These are phyloP conservation scores for Oscheius sp. DNA, from an alignment of 2,888 invertebrate genomes.

Conservation along the genomic window DNA sequence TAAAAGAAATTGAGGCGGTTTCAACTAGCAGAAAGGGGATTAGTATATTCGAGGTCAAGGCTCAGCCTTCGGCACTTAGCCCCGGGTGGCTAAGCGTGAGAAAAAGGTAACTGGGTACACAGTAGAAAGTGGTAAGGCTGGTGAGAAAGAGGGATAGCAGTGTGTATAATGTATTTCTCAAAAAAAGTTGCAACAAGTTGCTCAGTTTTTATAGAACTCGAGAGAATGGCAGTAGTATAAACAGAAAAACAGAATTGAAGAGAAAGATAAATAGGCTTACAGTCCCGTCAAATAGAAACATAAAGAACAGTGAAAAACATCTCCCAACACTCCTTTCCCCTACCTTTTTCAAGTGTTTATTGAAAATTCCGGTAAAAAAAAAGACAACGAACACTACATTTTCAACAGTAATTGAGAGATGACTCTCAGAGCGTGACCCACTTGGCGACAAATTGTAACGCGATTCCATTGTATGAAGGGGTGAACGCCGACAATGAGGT, in stretches of 20 bases:
- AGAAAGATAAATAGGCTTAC: too few relatives aligned
- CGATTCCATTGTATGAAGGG: neutral
- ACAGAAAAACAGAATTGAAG: too few relatives aligned
- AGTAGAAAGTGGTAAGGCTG: neutral
- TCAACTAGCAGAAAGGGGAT: neutral
- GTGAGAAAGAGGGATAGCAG: neutral
- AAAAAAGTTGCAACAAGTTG: too few relatives aligned
- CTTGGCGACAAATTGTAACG: constrained; percentile 26
- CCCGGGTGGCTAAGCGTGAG: neutral
- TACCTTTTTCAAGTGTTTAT: too few relatives aligned
- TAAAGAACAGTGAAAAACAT: too few relatives aligned
- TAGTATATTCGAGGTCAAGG: neutral
- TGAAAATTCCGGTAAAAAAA: too few relatives aligned
- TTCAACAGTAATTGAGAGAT: constrained; percentile 8
- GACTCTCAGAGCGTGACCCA: constrained; percentile 30
- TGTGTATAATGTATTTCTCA: too few relatives aligned
- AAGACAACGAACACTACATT: too few relatives aligned
- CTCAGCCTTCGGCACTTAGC: neutral
- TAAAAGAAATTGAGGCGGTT: neutral
- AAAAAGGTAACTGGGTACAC: neutral
- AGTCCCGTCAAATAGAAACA: too few relatives aligned
- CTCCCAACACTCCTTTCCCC: too few relatives aligned
- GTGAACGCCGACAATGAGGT: neutral
- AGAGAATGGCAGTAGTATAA: too few relatives aligned
- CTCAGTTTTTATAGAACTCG: too few relatives aligned